Percentiles rank a stretch among this genome's conserved stretches.
phyloP scores from a whole-genome alignment of 2,113 vertebrate species.

The Rhagologus leucostigma region DNA sequence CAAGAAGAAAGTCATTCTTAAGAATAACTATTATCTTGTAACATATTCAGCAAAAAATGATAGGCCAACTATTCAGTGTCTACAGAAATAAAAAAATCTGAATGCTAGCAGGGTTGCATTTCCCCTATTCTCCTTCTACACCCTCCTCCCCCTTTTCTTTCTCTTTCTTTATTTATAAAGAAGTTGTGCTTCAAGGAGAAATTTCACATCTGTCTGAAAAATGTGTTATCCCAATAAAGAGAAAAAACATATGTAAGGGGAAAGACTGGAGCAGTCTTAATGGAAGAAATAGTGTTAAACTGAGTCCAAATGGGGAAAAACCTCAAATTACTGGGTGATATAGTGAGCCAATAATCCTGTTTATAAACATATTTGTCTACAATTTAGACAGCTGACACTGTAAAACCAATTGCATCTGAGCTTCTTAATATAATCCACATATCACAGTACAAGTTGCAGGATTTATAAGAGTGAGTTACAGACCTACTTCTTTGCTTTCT shows the following conservation, averaged over 20 bases:
- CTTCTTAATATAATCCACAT: not conserved
- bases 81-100: not conserved
- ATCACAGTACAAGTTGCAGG: not conserved
- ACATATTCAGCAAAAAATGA: not conserved
- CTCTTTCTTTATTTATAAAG: not conserved
- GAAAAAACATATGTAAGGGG: not conserved
- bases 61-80: not conserved
- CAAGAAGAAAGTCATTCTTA: not conserved
- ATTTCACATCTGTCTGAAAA: not conserved
- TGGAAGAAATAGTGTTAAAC: not conserved
- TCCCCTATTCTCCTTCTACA: not conserved
- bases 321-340: not conserved
- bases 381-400: not conserved
- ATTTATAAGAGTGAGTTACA: not conserved
- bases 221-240: not conserved
- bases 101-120: not conserved
- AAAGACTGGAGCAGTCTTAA: not conserved
- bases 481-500: not conserved
- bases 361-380: not conserved
- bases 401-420: not conserved
- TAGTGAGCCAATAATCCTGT: not conserved
- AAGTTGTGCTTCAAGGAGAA: not conserved
- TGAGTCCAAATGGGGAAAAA: not conserved
- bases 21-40: not conserved
- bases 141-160: accelerated